Evolutionary conservation across 2,797 vertebrate species (phyloP), one percentile per base, ranked within the genome.

Genomic region (Gymnoscopelus braueri): DNA sequence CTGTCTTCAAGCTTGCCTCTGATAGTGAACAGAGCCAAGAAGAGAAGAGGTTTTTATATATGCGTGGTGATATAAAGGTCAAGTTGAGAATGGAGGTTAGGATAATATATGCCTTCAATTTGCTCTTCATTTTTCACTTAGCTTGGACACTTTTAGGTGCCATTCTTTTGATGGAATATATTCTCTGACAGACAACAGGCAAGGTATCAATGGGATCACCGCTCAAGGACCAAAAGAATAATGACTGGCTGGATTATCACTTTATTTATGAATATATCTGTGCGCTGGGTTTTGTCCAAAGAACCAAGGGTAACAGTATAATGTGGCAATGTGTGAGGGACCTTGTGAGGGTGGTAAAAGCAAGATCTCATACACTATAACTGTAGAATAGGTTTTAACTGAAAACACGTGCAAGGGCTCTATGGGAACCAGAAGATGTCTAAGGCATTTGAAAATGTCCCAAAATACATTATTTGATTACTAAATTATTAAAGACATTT

Each of bases 71-170:
- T 69, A 39, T 63, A 84, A 84, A 83, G 80, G 80, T 89, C 78
- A 81, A 71, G 57, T 65, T 65, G 72, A 66, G 87, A 86, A 87
- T 77, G 73, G 78, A 75, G 50, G 60, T 75, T 70, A 61, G 57
- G 56, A 79, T 81, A 81, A 85, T 83, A 72, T 74, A 84, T 79
- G 71, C 67, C 56, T 64, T 74, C 69, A 79, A 81, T 84, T 84
- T 80, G 65, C 65, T 72, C 67, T 82, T 84, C 56, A 72, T 82
- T 82, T 44, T 82, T 72, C 57, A 80, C 67, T 60, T 60, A 64
- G 63, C 63, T 23, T 35, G 55, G 59, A 80, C 69, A 71, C 68
- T 69, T 79, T 80, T 60, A 75, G 55, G 24, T 5, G 61, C 65
- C 13, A 10, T 69, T 63, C 19, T 77, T 74, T 64, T 76, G 67